Evolutionary conservation across 2,888 invertebrate genomes (phyloP).

Genomic region (Pardosa pseudoannulata): DNA sequence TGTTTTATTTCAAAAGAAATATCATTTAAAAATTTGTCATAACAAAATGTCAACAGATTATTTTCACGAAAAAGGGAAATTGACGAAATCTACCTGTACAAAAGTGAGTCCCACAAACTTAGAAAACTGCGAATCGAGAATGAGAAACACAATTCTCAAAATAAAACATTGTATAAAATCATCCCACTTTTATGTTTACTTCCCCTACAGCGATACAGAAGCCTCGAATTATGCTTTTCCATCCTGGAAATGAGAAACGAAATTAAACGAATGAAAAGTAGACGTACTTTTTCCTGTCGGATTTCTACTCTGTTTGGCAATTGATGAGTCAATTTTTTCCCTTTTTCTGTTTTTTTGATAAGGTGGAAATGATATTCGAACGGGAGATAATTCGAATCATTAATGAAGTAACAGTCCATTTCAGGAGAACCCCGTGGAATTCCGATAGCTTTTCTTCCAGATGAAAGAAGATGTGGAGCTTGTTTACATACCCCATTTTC

Average conservation of each 20-base stretch:
- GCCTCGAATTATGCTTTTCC: neutral
- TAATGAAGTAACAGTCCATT: neutral
- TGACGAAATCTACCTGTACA: no score
- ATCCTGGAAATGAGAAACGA: neutral
- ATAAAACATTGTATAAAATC: no score
- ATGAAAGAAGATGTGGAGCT: neutral
- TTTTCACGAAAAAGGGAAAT: no score
- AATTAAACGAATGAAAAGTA: neutral
- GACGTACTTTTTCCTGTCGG: neutral
- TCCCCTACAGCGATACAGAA: no score
- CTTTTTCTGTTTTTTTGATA: neutral
- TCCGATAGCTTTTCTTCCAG: neutral
- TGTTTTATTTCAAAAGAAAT: no score
- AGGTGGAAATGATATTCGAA: neutral
- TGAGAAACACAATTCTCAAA: no score
- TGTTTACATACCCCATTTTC: neutral
- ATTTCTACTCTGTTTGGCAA: slow-evolving; percentile 23
- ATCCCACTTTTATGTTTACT: no score
- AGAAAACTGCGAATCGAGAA: no score
- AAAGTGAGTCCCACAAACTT: no score
- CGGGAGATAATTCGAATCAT: neutral
- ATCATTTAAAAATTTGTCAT: no score
- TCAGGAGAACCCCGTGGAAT: neutral
- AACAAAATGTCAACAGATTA: no score
- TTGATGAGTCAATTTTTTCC: neutral